Conservation (phyloP, 2,113 vertebrate genomes). For the Catharus minimus region DNA sequence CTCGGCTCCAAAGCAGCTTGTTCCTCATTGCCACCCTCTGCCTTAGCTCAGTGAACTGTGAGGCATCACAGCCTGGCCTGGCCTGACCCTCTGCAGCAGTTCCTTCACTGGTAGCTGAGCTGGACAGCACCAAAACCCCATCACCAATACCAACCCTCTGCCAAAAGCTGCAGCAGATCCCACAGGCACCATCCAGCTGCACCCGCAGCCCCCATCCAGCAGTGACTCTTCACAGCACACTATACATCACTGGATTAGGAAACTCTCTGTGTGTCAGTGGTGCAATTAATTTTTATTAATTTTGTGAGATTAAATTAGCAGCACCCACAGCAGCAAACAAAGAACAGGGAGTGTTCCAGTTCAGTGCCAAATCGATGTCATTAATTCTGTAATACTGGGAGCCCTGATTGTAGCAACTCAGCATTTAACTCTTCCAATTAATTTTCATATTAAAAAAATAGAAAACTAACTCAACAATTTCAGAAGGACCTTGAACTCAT, state of each 20-base stretch:
- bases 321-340: constrained; percentile 45
- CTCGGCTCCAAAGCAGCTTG: rapidly evolving
- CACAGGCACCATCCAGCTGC: not conserved
- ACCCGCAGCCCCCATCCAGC: not conserved
- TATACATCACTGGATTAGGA: constrained; percentile 64
- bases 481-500: constrained; percentile 69
- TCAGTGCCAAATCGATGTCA: constrained; percentile 58
- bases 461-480: constrained; percentile 58
- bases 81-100: not conserved
- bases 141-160: rapidly evolving
- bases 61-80: not conserved
- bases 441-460: constrained; percentile 51
- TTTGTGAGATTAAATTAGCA: constrained; percentile 73
- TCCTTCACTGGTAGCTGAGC: rapidly evolving
- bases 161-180: not conserved
- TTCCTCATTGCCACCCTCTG: not conserved
- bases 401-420: constrained; percentile 65
- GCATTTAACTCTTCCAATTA: constrained; percentile 75
- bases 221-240: constrained; percentile 30
- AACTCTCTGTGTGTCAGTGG: constrained; percentile 58
- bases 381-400: constrained; percentile 70
- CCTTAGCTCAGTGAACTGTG: not conserved
- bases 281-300: constrained; percentile 77
- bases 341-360: constrained; percentile 40
- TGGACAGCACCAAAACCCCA: rapidly evolving